Percentiles rank a stretch among this genome's conserved stretches.
phyloP scores from a whole-genome alignment of 1,140 invertebrate genomes.

The Scaptodrosophila lebanonensis region DNA sequence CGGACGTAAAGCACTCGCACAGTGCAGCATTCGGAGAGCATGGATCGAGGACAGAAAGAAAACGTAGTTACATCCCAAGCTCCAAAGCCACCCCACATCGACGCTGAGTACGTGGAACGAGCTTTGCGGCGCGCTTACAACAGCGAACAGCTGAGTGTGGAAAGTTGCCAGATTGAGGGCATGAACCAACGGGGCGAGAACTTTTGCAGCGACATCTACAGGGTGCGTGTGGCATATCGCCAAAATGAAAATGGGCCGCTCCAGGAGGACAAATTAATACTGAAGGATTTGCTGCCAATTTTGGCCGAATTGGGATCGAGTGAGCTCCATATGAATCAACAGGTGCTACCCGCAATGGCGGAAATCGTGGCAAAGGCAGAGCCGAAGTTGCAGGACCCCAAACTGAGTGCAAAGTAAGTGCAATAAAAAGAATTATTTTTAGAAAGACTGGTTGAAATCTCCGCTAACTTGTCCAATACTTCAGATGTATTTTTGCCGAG shows the following conservation, averaged over 20 bases:
- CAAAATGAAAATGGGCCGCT: constrained; percentile 10
- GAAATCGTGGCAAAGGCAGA: constrained; percentile 17
- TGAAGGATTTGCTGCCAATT: constrained; percentile 46
- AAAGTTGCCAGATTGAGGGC: constrained; percentile 23
- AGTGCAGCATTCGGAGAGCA: not conserved
- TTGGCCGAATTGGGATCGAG: constrained; percentile 44
- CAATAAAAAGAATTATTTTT: no score
- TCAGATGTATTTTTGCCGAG: constrained; percentile 38
- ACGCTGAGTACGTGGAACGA: constrained; percentile 33
- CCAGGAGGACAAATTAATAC: constrained; percentile 31
- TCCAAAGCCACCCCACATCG: constrained; percentile 9
- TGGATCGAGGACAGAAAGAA: constrained; percentile 14
- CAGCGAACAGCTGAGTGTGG: constrained; percentile 29
- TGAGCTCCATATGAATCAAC: constrained; percentile 45
- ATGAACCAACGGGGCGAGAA: constrained; percentile 48
- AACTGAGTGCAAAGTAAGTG: constrained; percentile 49
- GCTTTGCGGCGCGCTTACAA: constrained; percentile 38
- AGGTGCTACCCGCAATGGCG: constrained; percentile 46
- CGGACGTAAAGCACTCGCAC: constrained; percentile 11
- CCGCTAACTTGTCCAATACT: not conserved
- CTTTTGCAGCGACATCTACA: constrained; percentile 59
- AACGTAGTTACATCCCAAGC: not conserved
- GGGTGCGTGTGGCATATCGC: constrained; percentile 37
- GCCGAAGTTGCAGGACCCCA: constrained; percentile 8
- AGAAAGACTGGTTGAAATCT: no score